phyloP scores from a whole-genome alignment of 1,140 invertebrate species.

The Diploscapter pachys region DNA sequence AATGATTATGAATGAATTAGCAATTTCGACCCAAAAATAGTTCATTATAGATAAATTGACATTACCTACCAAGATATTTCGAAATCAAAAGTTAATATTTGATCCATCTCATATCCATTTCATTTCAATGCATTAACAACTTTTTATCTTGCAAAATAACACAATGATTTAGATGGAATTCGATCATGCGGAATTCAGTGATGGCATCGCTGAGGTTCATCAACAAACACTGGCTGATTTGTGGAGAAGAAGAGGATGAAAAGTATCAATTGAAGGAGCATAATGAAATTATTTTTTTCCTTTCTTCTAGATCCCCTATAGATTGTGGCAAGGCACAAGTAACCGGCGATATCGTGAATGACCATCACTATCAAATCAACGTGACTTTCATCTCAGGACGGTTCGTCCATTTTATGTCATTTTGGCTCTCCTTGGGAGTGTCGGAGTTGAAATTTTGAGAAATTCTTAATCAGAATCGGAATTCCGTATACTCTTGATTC shows the following conservation, averaged over 20 bases:
- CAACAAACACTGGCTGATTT: slow-evolving; percentile 56
- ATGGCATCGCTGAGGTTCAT: slow-evolving; percentile 56
- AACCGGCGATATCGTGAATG: slow-evolving; percentile 50
- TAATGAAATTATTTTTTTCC: slow-evolving; percentile 4
- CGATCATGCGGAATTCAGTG: slow-evolving; percentile 53
- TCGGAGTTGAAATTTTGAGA: no score
- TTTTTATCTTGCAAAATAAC: neutral
- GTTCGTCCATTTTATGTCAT: slow-evolving; percentile 23
- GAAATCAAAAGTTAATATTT: no score
- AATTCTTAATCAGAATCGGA: no score
- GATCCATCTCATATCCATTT: no score
- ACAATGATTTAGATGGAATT: slow-evolving; percentile 40
- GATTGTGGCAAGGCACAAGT: slow-evolving; percentile 59
- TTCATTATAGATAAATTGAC: no score
- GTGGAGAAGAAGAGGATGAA: slow-evolving; percentile 41
- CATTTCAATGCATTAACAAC: no score
- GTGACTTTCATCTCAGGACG: slow-evolving; percentile 56
- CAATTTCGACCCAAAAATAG: no score
- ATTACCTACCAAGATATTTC: no score
- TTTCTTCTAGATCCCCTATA: slow-evolving; percentile 5
- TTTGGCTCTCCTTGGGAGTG: no score
- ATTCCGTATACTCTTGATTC: neutral
- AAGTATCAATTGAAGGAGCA: slow-evolving; percentile 14
- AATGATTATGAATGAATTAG: no score
- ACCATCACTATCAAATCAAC: slow-evolving; percentile 52